A percentile compares a stretch with the other conserved stretches of the same genome.
phyloP scores from a whole-genome alignment of 2,888 invertebrate species.

The Platycnemis pennipes region DNA sequence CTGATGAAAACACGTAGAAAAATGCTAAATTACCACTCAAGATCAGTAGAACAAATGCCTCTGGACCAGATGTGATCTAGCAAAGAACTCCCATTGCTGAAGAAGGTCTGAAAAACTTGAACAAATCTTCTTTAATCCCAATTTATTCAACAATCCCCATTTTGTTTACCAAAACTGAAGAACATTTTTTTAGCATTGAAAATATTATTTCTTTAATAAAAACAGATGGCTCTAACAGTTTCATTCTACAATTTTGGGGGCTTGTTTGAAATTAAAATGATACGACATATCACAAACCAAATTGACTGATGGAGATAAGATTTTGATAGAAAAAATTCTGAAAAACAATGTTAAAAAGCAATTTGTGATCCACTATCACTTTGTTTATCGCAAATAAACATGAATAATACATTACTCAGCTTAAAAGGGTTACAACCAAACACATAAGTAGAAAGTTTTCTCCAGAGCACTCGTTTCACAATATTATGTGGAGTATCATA shows the following conservation, averaged over 20 bases:
- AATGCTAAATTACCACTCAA: background rate
- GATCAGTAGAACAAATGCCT: slow-evolving; percentile 1
- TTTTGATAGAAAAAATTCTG: background rate
- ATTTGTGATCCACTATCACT: background rate
- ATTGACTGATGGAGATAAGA: background rate
- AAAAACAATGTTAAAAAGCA: background rate
- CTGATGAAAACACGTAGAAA: slow-evolving; percentile 22
- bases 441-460: background rate
- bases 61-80: slow-evolving; percentile 16
- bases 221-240: background rate
- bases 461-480: slow-evolving; percentile 45
- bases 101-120: background rate
- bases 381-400: slow-evolving; percentile 9
- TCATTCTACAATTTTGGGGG: slow-evolving; percentile 23
- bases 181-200: background rate
- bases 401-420: slow-evolving; percentile 26
- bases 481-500: slow-evolving; percentile 43
- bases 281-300: background rate
- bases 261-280: background rate
- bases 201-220: background rate
- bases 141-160: slow-evolving; percentile 52
- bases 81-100: background rate
- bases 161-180: slow-evolving; percentile 20
- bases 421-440: slow-evolving; percentile 25
- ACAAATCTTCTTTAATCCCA: slow-evolving; percentile 23